Base-by-base conservation (phyloP, 2,113 vertebrate genomes). In the Cygnus atratus region DNA sequence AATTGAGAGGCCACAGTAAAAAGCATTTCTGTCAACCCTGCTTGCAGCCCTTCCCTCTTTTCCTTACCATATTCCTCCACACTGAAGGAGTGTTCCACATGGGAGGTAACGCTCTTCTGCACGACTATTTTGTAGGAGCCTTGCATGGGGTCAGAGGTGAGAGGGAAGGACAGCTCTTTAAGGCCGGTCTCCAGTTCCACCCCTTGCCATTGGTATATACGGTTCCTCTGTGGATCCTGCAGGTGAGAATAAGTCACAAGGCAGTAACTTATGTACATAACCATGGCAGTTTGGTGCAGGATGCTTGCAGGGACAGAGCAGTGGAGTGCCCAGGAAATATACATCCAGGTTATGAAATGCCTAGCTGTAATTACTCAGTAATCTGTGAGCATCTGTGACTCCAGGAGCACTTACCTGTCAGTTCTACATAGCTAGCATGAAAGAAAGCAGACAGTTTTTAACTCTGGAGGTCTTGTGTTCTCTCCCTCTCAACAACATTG, bases 1-100 rank as follows among this genome's bases (percentile, higher is more conserved):
- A n/a, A 20, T 2, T 2, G 3, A 80, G 35, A 2, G 0, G 9
- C 48, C 54, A 54, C 19, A 54, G 18, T 21, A 39, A 78, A 84
- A 93, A 16, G 21, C 54, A 37, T 17, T 58, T 12, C 39, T 59
- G 21, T 7, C 35, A 68, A 41, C 9, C 31, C 44, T 17, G 12
- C 8, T 71, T 50, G 43, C 43, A 84, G 26, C 31, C 46, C 24
- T 13, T 19, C 35, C 22, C 20, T 50, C 21, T 31, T 90, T 43
- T 71, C n/a, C 96, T 81, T 98, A 98, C 98, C 98, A 1, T 98
- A 98, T 96, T 98, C 98, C 22, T 98, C 88, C 91, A 98, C 98
- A 0, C 25, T 86, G 94, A 98, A 98, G 35, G 31, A 5, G 25
- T 97, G 97, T 21, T 97, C 72, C n/a, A 74, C 35, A 0, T 10